Percentiles rank a stretch among this genome's conserved stretches.
phyloP scores from a whole-genome alignment of 2,888 invertebrate species.

The Sicus ferrugineus region DNA sequence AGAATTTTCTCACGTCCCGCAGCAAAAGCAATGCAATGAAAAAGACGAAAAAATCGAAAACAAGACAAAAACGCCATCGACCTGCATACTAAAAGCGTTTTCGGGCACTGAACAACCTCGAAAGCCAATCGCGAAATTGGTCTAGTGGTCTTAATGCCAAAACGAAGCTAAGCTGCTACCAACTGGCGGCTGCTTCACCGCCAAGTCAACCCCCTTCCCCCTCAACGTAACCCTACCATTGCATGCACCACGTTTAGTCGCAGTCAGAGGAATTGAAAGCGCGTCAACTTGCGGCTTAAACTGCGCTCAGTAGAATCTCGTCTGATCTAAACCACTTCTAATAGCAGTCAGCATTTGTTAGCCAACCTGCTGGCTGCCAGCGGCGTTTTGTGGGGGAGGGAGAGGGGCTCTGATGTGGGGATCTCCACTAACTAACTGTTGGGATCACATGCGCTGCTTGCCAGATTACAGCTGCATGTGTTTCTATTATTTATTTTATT shows the following conservation, averaged over 20 bases:
- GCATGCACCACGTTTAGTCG: conserved; percentile 11
- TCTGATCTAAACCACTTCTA: conserved; percentile 28
- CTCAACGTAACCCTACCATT: background rate
- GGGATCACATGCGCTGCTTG: background rate
- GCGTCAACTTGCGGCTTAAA: conserved; percentile 7
- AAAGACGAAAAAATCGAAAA: background rate
- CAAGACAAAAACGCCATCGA: background rate
- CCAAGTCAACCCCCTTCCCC: background rate
- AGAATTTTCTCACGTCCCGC: conserved; percentile 33
- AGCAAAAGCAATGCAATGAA: background rate
- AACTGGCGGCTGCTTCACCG: background rate
- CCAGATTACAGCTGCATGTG: background rate
- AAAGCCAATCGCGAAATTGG: conserved; percentile 10
- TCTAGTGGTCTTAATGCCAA: conserved; percentile 25
- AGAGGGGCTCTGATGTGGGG: background rate
- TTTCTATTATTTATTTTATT: background rate
- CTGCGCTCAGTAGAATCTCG: conserved; percentile 4
- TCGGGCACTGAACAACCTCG: conserved; percentile 10
- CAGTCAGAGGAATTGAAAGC: conserved; percentile 12
- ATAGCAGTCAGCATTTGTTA: conserved; percentile 1
- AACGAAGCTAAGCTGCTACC: background rate
- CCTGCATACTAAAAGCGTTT: conserved; percentile 19
- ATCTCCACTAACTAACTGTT: background rate
- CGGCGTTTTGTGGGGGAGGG: background rate
- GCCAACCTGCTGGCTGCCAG: background rate